phyloP scores from a whole-genome alignment of 1,140 invertebrate species.

The Trichomalopsis sarcophagae region DNA sequence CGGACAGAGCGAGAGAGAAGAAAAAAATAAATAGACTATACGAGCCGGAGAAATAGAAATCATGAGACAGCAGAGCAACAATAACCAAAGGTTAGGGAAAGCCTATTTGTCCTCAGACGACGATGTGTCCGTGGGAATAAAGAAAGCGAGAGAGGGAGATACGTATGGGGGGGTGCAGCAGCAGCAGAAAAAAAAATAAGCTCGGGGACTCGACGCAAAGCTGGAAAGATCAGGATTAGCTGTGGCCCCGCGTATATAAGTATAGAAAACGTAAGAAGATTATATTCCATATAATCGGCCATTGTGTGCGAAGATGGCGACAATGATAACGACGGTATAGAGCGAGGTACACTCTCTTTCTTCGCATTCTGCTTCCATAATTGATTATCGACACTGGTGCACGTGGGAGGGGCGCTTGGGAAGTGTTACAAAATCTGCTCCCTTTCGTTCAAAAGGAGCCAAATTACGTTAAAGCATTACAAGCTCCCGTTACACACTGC shows the following conservation, averaged over 20 bases:
- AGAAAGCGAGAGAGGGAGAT: not conserved
- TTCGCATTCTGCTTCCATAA: slow-evolving; percentile 15
- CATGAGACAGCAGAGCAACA: slow-evolving; percentile 29
- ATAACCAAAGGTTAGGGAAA: slow-evolving; percentile 42
- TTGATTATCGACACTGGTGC: slow-evolving; percentile 42
- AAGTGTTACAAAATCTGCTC: slow-evolving; percentile 34
- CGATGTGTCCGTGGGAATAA: slow-evolving; percentile 43
- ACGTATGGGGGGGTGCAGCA: not conserved
- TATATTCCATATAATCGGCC: slow-evolving; percentile 44
- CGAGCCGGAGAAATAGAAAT: slow-evolving; percentile 30
- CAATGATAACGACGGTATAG: slow-evolving; percentile 40
- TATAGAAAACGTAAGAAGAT: slow-evolving; percentile 50
- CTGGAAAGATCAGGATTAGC: slow-evolving; percentile 52
- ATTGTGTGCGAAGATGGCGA: slow-evolving; percentile 43
- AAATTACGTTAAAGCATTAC: slow-evolving; percentile 40
- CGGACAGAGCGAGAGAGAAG: not conserved
- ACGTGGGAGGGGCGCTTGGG: not conserved
- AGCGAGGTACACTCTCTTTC: not conserved
- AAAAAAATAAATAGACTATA: slow-evolving; percentile 11
- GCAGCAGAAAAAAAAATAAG: slow-evolving; percentile 35
- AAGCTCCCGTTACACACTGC: not conserved
- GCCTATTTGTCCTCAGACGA: slow-evolving; percentile 24
- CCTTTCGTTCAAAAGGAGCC: not conserved
- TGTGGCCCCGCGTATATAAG: slow-evolving; percentile 7
- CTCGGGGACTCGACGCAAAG: slow-evolving; percentile 38